Conservation (phyloP, 2,888 invertebrate species). For the Serripes groenlandicus region DNA sequence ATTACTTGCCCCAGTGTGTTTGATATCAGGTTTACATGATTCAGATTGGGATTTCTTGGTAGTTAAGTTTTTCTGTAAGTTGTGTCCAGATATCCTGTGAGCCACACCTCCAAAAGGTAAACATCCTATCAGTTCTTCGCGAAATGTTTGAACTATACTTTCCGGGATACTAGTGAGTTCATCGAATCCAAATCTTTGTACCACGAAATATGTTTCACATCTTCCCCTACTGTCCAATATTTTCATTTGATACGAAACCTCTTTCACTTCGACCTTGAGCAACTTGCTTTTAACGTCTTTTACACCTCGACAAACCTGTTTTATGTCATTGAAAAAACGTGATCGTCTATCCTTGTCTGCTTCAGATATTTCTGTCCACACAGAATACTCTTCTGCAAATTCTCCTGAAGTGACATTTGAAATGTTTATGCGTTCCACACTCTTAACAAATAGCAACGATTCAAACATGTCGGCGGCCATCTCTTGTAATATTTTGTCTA, state of each 20-base stretch:
- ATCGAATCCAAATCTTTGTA: conserved; percentile 75
- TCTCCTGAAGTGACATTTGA: conserved; percentile 48
- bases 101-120: conserved; percentile 76
- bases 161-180: conserved; percentile 38
- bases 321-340: conserved; percentile 37
- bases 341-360: conserved; percentile 21
- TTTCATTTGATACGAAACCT: conserved; percentile 36
- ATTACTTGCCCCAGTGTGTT: no score
- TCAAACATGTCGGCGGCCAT: conserved; percentile 41
- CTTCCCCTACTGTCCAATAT: conserved; percentile 16
- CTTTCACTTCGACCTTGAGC: conserved; percentile 2
- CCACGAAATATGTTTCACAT: conserved; percentile 69
- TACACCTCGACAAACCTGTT: background rate
- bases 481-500: conserved; percentile 28
- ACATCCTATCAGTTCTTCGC: conserved; percentile 65
- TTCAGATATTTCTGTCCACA: conserved; percentile 31
- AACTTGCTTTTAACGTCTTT: background rate
- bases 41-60: background rate
- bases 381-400: conserved; percentile 47
- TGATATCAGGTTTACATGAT: no score
- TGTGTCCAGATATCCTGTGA: background rate
- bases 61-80: background rate
- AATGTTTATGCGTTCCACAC: conserved; percentile 25
- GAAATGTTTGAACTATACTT: conserved; percentile 62
- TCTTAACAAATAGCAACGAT: conserved; percentile 58